A percentile compares a stretch with the other conserved stretches of the same genome.
phyloP scores from a whole-genome alignment of 1,140 invertebrate genomes.

The Ips typographus region DNA sequence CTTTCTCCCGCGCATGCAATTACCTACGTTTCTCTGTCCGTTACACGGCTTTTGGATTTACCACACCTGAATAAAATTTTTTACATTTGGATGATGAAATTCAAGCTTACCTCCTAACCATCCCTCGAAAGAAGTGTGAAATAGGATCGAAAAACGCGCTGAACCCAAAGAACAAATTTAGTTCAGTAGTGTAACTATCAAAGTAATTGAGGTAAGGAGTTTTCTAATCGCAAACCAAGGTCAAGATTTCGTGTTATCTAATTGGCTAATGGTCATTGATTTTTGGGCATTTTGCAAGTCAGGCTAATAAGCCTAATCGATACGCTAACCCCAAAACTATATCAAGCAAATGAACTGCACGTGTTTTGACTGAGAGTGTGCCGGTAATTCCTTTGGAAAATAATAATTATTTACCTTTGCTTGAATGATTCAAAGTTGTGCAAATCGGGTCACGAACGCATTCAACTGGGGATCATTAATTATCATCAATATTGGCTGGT shows the following conservation, averaged over 20 bases:
- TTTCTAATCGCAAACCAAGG: neutral
- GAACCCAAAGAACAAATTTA: conserved; percentile 24
- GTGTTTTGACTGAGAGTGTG: neutral
- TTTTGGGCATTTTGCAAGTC: neutral
- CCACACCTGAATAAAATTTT: neutral
- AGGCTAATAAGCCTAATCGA: too few species aligned
- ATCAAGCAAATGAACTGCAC: neutral
- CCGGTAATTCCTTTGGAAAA: neutral
- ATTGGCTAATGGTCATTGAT: neutral
- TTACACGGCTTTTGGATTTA: too few species aligned
- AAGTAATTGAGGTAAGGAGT: neutral
- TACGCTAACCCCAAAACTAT: too few species aligned
- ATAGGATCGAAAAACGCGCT: conserved; percentile 27
- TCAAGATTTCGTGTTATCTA: neutral
- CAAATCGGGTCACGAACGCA: neutral
- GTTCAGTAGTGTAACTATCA: conserved; percentile 5
- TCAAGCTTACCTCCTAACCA: conserved; percentile 15
- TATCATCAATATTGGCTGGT: neutral
- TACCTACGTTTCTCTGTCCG: too few species aligned
- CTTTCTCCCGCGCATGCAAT: too few species aligned
- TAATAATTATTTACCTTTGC: neutral
- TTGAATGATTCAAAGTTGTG: neutral
- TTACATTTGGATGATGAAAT: conserved; percentile 1
- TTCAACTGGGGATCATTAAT: conserved; percentile 14
- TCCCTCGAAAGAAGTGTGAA: conserved; percentile 18